Evolutionary conservation across 2,797 vertebrate species (phyloP).

Genomic region (Limosa lapponica): DNA sequence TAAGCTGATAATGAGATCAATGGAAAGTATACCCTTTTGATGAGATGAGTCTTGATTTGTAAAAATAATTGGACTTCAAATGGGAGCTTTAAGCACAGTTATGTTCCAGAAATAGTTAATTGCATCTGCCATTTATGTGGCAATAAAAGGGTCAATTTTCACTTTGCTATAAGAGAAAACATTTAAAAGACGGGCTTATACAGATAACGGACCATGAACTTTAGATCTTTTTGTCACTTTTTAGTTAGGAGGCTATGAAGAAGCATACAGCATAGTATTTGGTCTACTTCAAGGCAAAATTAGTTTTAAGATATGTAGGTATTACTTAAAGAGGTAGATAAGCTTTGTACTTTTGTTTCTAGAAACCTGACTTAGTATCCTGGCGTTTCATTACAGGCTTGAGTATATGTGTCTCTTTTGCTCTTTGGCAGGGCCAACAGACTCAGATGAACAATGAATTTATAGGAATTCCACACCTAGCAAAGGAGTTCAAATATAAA

Average conservation of each 20-base stretch:
- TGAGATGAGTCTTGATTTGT: neutral
- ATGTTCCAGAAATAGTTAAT: neutral
- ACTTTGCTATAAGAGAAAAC: neutral
- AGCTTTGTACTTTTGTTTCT: neutral
- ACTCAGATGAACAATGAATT: neutral
- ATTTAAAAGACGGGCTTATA: neutral
- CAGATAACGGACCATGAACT: neutral
- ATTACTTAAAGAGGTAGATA: neutral
- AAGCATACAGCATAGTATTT: neutral
- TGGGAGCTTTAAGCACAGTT: neutral
- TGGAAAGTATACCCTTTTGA: neutral
- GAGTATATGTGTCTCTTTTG: fast-evolving
- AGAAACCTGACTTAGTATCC: neutral
- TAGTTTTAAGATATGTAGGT: neutral
- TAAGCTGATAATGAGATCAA: neutral
- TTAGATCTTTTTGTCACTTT: neutral
- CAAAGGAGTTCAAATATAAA: neutral
- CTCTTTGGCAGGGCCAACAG: neutral
- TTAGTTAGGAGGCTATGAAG: neutral
- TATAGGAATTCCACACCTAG: neutral
- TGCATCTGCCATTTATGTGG: neutral
- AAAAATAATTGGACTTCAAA: neutral
- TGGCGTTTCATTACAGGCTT: fast-evolving
- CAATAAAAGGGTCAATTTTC: neutral
- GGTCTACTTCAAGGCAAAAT: neutral